Base-by-base conservation (phyloP, 2,797 vertebrate species). In the Petrocephalus schoutedeni region DNA sequence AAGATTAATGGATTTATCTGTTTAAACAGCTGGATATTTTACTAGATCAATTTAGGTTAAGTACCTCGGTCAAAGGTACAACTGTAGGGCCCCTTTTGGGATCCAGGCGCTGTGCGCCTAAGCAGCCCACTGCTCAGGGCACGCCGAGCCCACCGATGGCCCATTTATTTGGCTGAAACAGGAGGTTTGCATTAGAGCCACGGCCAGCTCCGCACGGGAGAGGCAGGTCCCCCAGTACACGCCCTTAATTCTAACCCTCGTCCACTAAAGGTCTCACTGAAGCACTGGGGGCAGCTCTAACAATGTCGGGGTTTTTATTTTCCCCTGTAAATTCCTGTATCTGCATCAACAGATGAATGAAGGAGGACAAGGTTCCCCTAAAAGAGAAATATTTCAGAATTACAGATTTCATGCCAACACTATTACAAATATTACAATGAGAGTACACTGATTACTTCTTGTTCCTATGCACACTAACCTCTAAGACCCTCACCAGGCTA, bases 111-210 rank as follows among this genome's bases (percentile, higher is more conserved):
- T 74, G 32, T 12, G 67, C 14, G 23, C 67, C 36, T 41, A 74
- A 74, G 32, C 67, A 2, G 28, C 7, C 9, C 71, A 23, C 71
- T 58, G 49, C 32, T 41, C 32, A 12, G 32, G 16, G 54, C 71
- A 80, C 2, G 61, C n/a, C 41, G 67, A 45, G 16, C 8, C 16
- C 28, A 16, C n/a, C 3, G 32, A 88, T 56, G 56, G 21, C 88
- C 90, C 53, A 82, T 92, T 91, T 90, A 93, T 93, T 94, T 92
- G 92, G 91, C 90, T 90, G 90, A 41, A 92, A 91, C 90, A 92
- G 92, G 89, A 86, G 82, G 85, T 93, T 93, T 92, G 88, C 86
- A 90, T 90, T 87, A 92, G 71, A 88, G 85, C 83, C 88, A 90
- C 90, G 86, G 88, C 83, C 89, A 90, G 90, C 90, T 91, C 90